Base-by-base conservation (phyloP, 2,113 vertebrate species). In the Cepphus grylle region DNA sequence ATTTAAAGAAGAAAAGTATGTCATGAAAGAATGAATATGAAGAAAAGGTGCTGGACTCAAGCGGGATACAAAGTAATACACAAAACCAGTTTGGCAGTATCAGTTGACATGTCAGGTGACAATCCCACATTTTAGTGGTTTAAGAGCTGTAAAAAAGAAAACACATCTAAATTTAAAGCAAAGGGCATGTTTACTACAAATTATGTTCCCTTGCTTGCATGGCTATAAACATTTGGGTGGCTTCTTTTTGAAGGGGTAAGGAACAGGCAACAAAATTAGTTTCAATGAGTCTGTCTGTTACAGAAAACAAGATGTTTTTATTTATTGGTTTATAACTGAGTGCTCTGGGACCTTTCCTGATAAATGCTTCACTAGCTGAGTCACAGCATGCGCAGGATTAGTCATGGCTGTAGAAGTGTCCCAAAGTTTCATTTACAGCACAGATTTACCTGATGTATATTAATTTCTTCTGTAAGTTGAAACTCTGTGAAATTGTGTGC, bases 321-420 rank as follows among this genome's bases (percentile, higher is more conserved):
- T 95, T 94, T 95, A 96, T 70, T 71, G 50, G 27, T 90, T 85
- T 95, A 69, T 94, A 93, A 88, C 62, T 50, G 58, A 93, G 92
- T 63, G 70, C 80, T 89, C 85, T 86, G 77, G 80, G 87, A 88
- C 88, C 91, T 89, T 63, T 96, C 72, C 78, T 93, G 94, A 95
- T 79, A 89, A 96, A 96, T 13, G 89, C 76, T 93, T 97, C 87
- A 40, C 72, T 71, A 52, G 92, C 90, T 97, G 96, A 97, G 95
- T 97, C 96, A 97, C 81, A 88, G 65, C 1, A 2, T 30, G 10
- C 34, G 6, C 74, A 93, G 70, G 81, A 95, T 97, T 97, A 98
- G 88, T 97, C 96, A 97, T 3, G 7, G 77, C 87, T 88, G 67
- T 76, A 85, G 61, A 90, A 94, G 80, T 70, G 88, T 94, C 91